Base-by-base conservation (phyloP, 2,888 invertebrate species). In the Serripes groenlandicus region DNA sequence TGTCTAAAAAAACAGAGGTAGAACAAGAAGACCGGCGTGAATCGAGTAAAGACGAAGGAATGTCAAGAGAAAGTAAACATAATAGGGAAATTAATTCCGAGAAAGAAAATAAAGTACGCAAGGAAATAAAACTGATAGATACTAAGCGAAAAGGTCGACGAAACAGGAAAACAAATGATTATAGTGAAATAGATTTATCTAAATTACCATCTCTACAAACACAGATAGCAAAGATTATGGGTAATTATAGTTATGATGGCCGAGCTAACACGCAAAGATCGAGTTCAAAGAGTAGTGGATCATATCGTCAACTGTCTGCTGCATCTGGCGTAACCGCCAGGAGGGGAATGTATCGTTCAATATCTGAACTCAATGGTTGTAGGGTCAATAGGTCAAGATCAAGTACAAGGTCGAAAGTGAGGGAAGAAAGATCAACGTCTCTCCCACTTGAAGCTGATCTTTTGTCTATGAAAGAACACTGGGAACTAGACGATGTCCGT, bases 151-250 rank as follows among this genome's bases (percentile, higher is more conserved):
- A 60, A 49, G 32, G 28, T 15, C 54, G 49, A 34, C 68, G 52
- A 23, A 26, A 26, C 34, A 62, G n/a, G 58, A 75, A 42, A 35
- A 42, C 37, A 7, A 52, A 18, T 37, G 60, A 26, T 23, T 66
- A 62, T 74, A 54, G 54, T 32, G 80, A 82, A 23, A 32, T 80
- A 30, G 78, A 82, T 42, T 71, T 87, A 30, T 54, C 69, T 34
- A 71, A 64, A 2, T 28, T 87, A 3, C 86, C 84, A 15, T 84
- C 84, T 54, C 80, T 87, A 15, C 68, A 82, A 60, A 76, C 70
- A 37, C 75, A 87, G 62, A 42, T 77, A 30, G 64, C 79, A 32
- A 80, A 87, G 68, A 77, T 75, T n/a, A 58, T 73, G 73, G n/a
- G 62, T 23, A 42, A 52, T 32, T 72, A 78, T 32, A 64, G 7